phyloP scores from a whole-genome alignment of 2,797 vertebrate genomes.

The Trachops cirrhosus region DNA sequence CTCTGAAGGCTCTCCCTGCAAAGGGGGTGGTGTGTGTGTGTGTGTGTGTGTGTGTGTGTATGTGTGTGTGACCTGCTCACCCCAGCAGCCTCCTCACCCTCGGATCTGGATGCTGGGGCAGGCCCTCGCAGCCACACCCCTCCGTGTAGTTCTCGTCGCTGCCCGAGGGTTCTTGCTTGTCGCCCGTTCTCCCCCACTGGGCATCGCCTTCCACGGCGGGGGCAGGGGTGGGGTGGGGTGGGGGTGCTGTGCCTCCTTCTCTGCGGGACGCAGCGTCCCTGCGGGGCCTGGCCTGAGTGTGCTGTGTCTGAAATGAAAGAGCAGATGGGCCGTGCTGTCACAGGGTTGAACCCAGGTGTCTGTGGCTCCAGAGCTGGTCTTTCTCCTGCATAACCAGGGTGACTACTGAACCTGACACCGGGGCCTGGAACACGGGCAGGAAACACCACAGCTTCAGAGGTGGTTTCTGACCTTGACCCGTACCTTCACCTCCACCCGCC shows the following conservation, averaged over 20 bases:
- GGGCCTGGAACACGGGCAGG: too few species aligned
- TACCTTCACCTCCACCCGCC: background rate
- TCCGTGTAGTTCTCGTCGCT: accelerated
- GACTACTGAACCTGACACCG: background rate
- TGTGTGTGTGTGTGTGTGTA: too few species aligned
- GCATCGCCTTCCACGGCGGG: too few species aligned
- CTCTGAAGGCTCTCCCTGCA: accelerated
- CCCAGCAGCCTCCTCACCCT: accelerated
- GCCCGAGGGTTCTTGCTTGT: background rate
- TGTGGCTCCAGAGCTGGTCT: background rate
- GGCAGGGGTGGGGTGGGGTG: too few species aligned
- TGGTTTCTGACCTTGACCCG: background rate
- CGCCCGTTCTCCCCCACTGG: background rate
- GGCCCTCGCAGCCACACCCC: accelerated
- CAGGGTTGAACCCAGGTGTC: background rate
- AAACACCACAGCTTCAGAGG: background rate
- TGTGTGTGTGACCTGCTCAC: background rate
- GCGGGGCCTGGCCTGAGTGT: background rate
- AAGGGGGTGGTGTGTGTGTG: too few species aligned
- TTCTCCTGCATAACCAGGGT: accelerated
- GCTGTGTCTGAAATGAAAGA: background rate
- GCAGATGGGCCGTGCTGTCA: background rate
- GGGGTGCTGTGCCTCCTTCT: too few species aligned
- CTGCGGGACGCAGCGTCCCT: accelerated
- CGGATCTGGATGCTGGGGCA: accelerated